Base-by-base conservation (phyloP, 2,113 vertebrate genomes). In the Cinclus mexicanus region DNA sequence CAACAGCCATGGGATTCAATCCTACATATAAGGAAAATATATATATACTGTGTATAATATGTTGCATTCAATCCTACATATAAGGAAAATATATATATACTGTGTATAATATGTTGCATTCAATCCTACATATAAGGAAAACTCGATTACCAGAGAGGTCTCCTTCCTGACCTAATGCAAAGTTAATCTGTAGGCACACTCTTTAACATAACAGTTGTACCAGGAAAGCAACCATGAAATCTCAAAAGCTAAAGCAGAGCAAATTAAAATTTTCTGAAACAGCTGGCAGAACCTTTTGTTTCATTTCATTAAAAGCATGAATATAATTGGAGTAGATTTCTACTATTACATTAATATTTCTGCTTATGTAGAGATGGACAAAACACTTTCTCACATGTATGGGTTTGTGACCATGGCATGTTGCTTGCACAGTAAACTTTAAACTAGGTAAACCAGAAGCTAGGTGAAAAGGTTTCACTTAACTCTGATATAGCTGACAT, bases 221-320 rank as follows among this genome's bases (percentile, higher is more conserved):
- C 63, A 93, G 80, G 72, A 97, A 89, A 95, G 93, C 64, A 89
- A 63, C 83, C 94, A 90, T 94, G 91, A 93, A 95, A 92, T 93
- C 80, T 81, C 60, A 78, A 90, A 94, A 94, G 76, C 89, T 94
- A 94, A 94, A 78, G 80, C 85, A 93, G 76, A 94, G 88, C 91
- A 95, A 96, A 94, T 94, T 20, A 93, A 83, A 78, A 78, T 94
- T 93, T 97, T 92, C 93, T 95, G 83, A 95, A 94, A 59, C 89
- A 96, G 89, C 93, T 94, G 89, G 69, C 33, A 94, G 39, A 90
- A 94, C 39, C 59, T 92, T 94, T 94, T 87, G 68, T 75, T 92
- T 78, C 42, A 52, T 83, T 89, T 96, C 72, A 91, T 89, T 84
- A 89, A 90, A 93, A 94, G 56, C 60, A 72, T 41, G 11, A 81